phyloP scores from a whole-genome alignment of 2,888 invertebrate genomes.

The Phasia obesa region DNA sequence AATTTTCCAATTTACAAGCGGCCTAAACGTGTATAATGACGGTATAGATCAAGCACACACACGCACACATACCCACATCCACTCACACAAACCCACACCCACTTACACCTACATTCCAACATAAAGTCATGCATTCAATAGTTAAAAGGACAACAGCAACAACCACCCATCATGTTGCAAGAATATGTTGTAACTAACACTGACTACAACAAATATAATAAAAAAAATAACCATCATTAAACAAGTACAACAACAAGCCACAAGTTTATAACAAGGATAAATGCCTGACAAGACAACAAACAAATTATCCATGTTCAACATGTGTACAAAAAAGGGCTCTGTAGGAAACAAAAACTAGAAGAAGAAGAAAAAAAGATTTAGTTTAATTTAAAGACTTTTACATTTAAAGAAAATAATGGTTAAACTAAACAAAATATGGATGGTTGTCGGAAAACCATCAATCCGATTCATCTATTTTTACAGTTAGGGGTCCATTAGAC shows the following conservation, averaged over 20 bases:
- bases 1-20: conserved; percentile 80
- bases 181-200: conserved; percentile 37
- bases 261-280: conserved; percentile 76
- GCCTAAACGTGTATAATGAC: conserved; percentile 72
- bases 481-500: too few relatives aligned
- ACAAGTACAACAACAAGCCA: conserved; percentile 38
- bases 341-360: background rate
- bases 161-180: conserved; percentile 56
- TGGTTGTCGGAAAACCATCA: too few relatives aligned
- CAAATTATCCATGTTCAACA: conserved; percentile 72
- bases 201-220: background rate
- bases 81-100: background rate
- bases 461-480: too few relatives aligned
- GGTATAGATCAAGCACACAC: conserved; percentile 64
- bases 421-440: too few relatives aligned
- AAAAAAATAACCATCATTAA: conserved; percentile 30
- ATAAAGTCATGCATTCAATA: background rate
- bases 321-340: conserved; percentile 41
- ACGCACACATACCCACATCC: conserved; percentile 28
- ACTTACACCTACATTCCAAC: background rate
- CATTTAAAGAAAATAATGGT: conserved; percentile 28
- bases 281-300: conserved; percentile 74
- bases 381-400: conserved; percentile 18
- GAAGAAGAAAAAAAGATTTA: background rate
- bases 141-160: conserved; percentile 35